phyloP scores from a whole-genome alignment of 2,113 vertebrate species.

The Neogale vison region DNA sequence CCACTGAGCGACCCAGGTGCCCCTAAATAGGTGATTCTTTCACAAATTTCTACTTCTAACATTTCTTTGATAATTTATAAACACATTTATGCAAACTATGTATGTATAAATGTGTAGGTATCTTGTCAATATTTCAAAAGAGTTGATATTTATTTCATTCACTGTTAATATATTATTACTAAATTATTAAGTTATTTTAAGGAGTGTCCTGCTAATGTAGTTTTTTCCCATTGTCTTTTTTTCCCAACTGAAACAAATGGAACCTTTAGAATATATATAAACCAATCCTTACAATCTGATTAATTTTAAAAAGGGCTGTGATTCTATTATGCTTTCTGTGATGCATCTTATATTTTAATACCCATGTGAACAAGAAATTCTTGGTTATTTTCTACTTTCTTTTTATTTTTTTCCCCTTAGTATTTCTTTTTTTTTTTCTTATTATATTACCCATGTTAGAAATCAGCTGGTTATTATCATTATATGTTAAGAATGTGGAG shows the following conservation, averaged over 20 bases:
- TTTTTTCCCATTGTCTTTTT: background rate
- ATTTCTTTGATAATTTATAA: slow-evolving; percentile 29
- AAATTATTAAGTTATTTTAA: slow-evolving; percentile 17
- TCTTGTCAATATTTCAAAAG: background rate
- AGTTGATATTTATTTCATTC: background rate
- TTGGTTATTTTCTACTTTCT: background rate
- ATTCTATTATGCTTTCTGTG: background rate
- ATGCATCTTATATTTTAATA: background rate
- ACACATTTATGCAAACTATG: background rate
- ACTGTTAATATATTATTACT: background rate
- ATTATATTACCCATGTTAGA: background rate
- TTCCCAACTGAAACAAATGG: background rate
- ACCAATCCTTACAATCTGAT: background rate
- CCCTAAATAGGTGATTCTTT: background rate
- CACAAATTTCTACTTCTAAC: background rate
- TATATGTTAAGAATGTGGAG: background rate
- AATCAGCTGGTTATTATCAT: background rate
- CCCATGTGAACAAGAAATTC: background rate
- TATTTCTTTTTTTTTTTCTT: background rate
- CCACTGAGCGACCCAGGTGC: too few species aligned
- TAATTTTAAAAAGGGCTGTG: slow-evolving; percentile 5
- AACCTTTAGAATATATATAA: background rate
- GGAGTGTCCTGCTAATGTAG: background rate
- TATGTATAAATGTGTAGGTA: background rate
- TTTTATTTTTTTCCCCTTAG: background rate